Base-by-base conservation (phyloP, 2,113 vertebrate species). In the Marmota monax region DNA sequence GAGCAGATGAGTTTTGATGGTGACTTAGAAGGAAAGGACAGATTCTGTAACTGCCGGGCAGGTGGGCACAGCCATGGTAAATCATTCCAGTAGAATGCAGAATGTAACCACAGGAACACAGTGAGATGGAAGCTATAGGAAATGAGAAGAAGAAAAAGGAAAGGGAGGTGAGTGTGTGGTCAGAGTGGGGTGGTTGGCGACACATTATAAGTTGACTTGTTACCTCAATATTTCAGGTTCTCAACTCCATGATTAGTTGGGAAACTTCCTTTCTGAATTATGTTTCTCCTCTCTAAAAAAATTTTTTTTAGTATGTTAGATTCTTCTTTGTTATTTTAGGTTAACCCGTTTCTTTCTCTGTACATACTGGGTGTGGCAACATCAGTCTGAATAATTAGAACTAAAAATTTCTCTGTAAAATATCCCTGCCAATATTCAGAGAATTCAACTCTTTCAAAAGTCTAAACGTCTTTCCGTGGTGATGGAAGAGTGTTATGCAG, bases 371-470 rank as follows among this genome's bases (percentile, higher is more conserved):
- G 1, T 77, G 4, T 82, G 67, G 5, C 37, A 90, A 48, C 18
- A 88, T 84, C 6, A 79, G 12, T 88, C 51, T 85, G 65, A 96
- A n/a, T 89, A 76, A 65, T 3, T 77, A 25, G n/a, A 25, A 56
- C 56, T 17, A 48, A 87, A 87, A 53, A 79, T 77, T 87, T 94
- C 80, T 39, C 65, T 92, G 8, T 76, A 63, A 95, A 51, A 80
- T 1, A 0, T 85, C n/a, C 29, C 72, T 63, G 61, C 20, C 27
- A 67, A 65, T 77, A 94, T 95, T 84, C 11, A 88, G 88, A 70
- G 5, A 91, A 65, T 45, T 72, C 67, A 63, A 73, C 34, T 11
- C 67, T 94, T 87, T 48, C 51, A 53, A 39, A 83, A 77, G 45
- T 39, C 13, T 82, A 76, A 58, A 32, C 17, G 14, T 76, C 45